Percentiles rank a stretch among this genome's conserved stretches.
Conservation (phyloP, 2,888 invertebrate species). For the Argyresthia goedartella region DNA sequence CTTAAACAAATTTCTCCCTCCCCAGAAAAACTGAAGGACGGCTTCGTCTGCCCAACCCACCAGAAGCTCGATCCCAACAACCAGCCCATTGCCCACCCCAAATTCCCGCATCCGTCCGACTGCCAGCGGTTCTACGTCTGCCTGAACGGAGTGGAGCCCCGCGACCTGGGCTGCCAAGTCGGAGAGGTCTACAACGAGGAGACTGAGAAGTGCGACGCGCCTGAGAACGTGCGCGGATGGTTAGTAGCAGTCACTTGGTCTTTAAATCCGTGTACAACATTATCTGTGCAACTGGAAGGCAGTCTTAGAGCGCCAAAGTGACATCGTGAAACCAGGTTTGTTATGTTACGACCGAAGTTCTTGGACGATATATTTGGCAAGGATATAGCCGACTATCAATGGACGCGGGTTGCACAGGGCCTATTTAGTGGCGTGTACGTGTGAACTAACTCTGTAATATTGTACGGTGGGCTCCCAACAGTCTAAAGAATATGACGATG, state of each 20-base stretch:
- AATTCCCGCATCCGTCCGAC: conserved; percentile 87
- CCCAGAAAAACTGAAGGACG: conserved; percentile 82
- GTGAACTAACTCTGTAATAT: too few relatives aligned
- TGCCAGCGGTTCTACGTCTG: conserved; percentile 95
- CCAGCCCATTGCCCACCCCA: conserved; percentile 83
- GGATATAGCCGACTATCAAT: too few relatives aligned
- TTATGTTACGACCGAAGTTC: too few relatives aligned
- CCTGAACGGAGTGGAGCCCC: conserved; percentile 87
- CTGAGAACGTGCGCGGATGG: conserved; percentile 93
- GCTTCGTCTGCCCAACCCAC: conserved; percentile 87
- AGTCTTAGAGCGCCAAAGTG: too few relatives aligned
- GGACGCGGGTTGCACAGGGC: too few relatives aligned
- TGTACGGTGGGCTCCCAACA: too few relatives aligned
- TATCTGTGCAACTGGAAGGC: too few relatives aligned
- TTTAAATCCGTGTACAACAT: conserved; percentile 16
- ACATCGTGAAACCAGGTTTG: too few relatives aligned
- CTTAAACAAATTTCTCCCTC: too few relatives aligned
- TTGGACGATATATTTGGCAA: too few relatives aligned
- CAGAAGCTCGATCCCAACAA: conserved; percentile 76
- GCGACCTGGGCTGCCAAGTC: conserved; percentile 86
- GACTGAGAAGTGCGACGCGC: conserved; percentile 86
- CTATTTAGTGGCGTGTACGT: too few relatives aligned
- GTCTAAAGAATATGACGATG: too few relatives aligned
- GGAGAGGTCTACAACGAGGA: conserved; percentile 95
- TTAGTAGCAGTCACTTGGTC: conserved; percentile 49